phyloP scores from a whole-genome alignment of 2,888 invertebrate species.

The Nowickia ferox region DNA sequence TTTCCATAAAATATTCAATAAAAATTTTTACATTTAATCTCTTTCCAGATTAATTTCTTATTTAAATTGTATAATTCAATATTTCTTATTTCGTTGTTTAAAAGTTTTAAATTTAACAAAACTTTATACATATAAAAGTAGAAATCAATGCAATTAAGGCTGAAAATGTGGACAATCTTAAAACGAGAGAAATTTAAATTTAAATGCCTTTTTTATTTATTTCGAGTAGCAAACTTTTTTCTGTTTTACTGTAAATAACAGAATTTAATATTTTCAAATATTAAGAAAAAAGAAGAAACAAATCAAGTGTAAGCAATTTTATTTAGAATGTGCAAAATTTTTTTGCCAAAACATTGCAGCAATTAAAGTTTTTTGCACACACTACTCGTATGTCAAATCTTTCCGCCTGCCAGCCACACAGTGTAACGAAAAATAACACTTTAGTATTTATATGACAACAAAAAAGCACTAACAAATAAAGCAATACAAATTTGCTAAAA shows the following conservation, averaged over 20 bases:
- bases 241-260: neutral
- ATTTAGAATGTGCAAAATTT: neutral
- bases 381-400: too few relatives aligned
- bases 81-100: neutral
- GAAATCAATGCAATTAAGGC: conserved; percentile 63
- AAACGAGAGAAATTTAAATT: conserved; percentile 12
- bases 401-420: too few relatives aligned
- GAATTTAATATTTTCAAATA: neutral
- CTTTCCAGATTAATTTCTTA: too few relatives aligned
- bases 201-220: conserved; percentile 55
- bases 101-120: conserved; percentile 11
- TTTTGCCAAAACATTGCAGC: neutral
- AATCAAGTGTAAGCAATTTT: neutral
- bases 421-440: too few relatives aligned
- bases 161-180: conserved; percentile 69
- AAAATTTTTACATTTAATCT: too few relatives aligned
- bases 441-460: too few relatives aligned
- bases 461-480: too few relatives aligned
- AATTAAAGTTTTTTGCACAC: neutral
- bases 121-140: conserved; percentile 1
- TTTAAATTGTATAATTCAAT: neutral
- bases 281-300: neutral
- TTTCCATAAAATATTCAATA: too few relatives aligned
- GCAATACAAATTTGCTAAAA: too few relatives aligned
- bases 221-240: conserved; percentile 25